Evolutionary conservation across 2,888 invertebrate genomes (phyloP), one percentile per base, ranked within the genome.

Genomic region (Cloeon dipterum): DNA sequence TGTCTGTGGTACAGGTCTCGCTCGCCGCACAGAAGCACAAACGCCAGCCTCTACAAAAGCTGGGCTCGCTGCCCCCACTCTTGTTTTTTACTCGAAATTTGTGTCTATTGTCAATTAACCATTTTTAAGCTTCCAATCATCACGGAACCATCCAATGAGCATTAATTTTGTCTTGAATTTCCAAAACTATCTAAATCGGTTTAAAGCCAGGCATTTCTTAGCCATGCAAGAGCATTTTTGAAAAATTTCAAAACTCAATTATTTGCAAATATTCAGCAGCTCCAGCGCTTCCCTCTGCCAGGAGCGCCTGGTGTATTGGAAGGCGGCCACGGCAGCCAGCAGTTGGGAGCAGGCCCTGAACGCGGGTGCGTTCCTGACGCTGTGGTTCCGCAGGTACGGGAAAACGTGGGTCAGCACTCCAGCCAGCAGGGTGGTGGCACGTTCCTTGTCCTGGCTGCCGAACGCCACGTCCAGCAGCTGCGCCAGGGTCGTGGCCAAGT

Each of bases 201-300:
- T n/a, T n/a, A n/a, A n/a, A n/a, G n/a, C n/a, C n/a, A n/a, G n/a
- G n/a, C n/a, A n/a, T n/a, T n/a, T n/a, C n/a, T n/a, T n/a, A n/a
- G n/a, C n/a, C n/a, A n/a, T n/a, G n/a, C n/a, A n/a, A n/a, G n/a
- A n/a, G n/a, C n/a, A n/a, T n/a, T n/a, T n/a, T n/a, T n/a, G n/a
- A n/a, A n/a, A n/a, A n/a, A n/a, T n/a, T n/a, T n/a, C n/a, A n/a
- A n/a, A n/a, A n/a, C n/a, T n/a, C n/a, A n/a, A n/a, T n/a, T n/a
- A n/a, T n/a, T n/a, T n/a, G n/a, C n/a, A n/a, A n/a, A n/a, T n/a
- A n/a, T n/a, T n/a, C n/a, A n/a, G 54, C 40, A 88, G 60, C 47
- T 89, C 88, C 46, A 86, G 67, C 38, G 78, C 79, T 46, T 86
- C 85, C 51, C 78, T 81, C 36, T 78, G 70, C 89, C 89, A 89